These are phyloP conservation scores for Brachionus koreanus DNA, from an alignment of 1,140 invertebrate species.

Conservation along the genomic window DNA sequence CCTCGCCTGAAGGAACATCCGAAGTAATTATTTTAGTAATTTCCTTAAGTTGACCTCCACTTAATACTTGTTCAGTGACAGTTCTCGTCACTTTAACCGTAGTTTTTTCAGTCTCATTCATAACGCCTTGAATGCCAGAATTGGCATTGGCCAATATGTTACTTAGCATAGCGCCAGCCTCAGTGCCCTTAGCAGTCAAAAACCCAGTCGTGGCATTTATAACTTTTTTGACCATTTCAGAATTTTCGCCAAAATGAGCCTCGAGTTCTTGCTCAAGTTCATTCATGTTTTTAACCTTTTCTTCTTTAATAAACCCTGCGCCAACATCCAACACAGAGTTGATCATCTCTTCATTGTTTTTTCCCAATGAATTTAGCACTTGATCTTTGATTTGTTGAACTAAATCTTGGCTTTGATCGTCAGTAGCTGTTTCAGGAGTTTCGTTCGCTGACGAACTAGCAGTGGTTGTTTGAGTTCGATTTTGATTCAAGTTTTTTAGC, in stretches of 20 bases:
- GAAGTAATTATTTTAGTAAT: background rate
- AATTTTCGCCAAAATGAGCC: background rate
- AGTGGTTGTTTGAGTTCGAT: slow-evolving; percentile 8
- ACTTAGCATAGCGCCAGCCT: slow-evolving; percentile 14
- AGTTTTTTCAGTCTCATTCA: slow-evolving; percentile 41
- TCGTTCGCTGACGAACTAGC: background rate
- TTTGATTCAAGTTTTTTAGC: background rate
- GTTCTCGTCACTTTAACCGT: slow-evolving; percentile 34
- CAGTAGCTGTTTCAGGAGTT: background rate
- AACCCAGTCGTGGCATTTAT: slow-evolving; percentile 29
- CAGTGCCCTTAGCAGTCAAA: slow-evolving; percentile 36
- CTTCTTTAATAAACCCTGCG: background rate
- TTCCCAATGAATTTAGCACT: background rate
- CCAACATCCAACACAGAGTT: background rate
- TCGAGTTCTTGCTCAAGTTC: background rate
- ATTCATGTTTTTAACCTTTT: background rate
- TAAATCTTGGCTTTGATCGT: slow-evolving; percentile 1
- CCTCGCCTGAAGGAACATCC: background rate
- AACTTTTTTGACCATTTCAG: background rate
- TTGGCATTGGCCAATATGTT: slow-evolving; percentile 18
- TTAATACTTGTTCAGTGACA: slow-evolving; percentile 19
- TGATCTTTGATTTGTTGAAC: slow-evolving; percentile 19
- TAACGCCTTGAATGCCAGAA: slow-evolving; percentile 8
- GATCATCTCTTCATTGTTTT: background rate
- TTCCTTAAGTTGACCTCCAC: slow-evolving; percentile 13